Evolutionary conservation across 2,113 vertebrate genomes (phyloP).

Genomic region (Leptobrachium ailaonicum): DNA sequence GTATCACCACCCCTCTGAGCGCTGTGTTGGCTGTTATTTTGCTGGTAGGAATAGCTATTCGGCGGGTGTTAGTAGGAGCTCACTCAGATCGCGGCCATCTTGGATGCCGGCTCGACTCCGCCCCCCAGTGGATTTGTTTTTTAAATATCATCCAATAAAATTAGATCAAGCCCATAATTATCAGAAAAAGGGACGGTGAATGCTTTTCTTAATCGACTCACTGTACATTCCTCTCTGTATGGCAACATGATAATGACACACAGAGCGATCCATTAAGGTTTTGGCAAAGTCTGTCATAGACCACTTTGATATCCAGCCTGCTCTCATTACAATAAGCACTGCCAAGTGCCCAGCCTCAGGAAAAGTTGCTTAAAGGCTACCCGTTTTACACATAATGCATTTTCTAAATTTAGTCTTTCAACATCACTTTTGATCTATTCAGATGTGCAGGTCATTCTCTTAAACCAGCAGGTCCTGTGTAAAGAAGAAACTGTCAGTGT

Average conservation of each 20-base stretch:
- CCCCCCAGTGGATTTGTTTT: too few relatives aligned
- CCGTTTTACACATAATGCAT: conserved; percentile 39
- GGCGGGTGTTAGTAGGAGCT: too few relatives aligned
- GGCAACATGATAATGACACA: conserved; percentile 9
- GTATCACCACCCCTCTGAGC: too few relatives aligned
- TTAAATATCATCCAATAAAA: too few relatives aligned
- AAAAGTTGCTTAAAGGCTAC: conserved; percentile 24
- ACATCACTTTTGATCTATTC: not conserved
- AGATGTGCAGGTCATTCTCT: not conserved
- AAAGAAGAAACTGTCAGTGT: conserved; percentile 14
- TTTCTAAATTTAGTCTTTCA: conserved; percentile 41
- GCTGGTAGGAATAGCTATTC: too few relatives aligned
- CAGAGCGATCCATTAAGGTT: not conserved
- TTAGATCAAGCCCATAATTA: too few relatives aligned
- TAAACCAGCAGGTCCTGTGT: conserved; percentile 9
- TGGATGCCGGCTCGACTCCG: too few relatives aligned
- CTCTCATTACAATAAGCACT: conserved; percentile 29
- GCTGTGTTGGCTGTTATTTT: too few relatives aligned
- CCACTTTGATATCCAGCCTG: conserved; percentile 9
- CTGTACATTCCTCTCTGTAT: not conserved
- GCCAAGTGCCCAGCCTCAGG: conserved; percentile 16
- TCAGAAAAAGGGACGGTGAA: too few relatives aligned
- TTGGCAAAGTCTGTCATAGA: conserved; percentile 18
- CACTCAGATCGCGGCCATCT: too few relatives aligned
- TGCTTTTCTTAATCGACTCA: not conserved